Base-by-base conservation (phyloP, 2,797 vertebrate species). In the Acipenser ruthenus region DNA sequence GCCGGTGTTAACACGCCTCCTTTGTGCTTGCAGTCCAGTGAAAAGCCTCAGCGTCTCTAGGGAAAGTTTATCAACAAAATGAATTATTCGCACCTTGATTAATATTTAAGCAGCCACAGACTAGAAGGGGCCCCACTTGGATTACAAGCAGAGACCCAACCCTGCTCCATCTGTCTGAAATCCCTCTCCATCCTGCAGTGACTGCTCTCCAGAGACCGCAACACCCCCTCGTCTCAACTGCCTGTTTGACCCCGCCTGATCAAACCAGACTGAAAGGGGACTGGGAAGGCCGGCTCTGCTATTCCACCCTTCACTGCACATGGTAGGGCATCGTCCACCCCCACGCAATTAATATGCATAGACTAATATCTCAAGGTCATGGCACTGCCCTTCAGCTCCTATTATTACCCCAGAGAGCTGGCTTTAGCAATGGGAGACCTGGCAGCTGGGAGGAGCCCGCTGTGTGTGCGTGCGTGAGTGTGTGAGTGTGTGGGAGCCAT, bases 321-420 rank as follows among this genome's bases (percentile, higher is more conserved):
- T 49, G 11, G 23, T 37, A 37, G 23, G 23, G 23, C 23, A 37
- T 64, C 64, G 69, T 71, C 55, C 68, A 74, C 72, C 75, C 67
- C 72, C 63, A 72, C 59, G 67, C 73, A 78, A 73, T 77, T 74
- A 75, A 74, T 78, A 50, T 72, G 74, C 76, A 60, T 69, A 68
- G 71, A 65, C 66, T 80, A 77, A 80, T 80, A 60, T 62, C 65
- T 74, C 70, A 76, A 62, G 62, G 47, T 69, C 70, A 69, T 67
- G 59, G 50, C 53, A 60, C 23, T 69, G 64, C 65, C 65, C 73
- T 75, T 75, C 66, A 74, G 72, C 67, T 71, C 56, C 59, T 70
- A 3, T 37, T 37, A 23, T 4, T 37, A 37, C 23, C 2, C 23
- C 23, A 37, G 23, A 2, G 23, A 37, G 23, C 23, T 37, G 23